Evolutionary conservation across 2,113 vertebrate species (phyloP).

Genomic region (Callocephalon fimbriatum): DNA sequence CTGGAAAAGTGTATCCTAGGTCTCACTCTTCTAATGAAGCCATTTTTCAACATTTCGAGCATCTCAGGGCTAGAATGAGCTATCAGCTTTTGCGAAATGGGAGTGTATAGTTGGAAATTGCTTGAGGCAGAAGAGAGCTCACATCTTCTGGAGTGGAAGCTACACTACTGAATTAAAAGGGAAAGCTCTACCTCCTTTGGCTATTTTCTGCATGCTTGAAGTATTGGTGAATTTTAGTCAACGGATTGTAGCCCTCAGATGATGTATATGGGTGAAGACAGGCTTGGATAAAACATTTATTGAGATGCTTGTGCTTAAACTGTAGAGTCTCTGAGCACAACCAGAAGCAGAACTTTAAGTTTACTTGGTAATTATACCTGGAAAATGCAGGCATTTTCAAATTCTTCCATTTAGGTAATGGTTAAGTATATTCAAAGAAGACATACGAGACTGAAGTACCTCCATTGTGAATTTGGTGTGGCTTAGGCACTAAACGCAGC

Average conservation of each 20-base stretch:
- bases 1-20: accelerated
- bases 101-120: background rate
- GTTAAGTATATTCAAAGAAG: background rate
- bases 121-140: background rate
- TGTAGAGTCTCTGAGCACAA: background rate
- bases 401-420: background rate
- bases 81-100: accelerated
- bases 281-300: background rate
- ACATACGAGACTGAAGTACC: background rate
- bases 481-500: background rate
- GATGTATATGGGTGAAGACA: background rate
- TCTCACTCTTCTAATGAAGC: background rate
- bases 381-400: background rate
- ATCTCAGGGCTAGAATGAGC: background rate
- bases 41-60: background rate
- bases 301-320: background rate
- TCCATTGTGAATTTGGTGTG: background rate
- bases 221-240: background rate
- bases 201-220: background rate
- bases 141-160: background rate
- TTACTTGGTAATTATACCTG: background rate
- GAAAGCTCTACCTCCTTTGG: background rate
- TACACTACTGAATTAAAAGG: background rate
- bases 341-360: background rate
- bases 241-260: background rate